Conservation (phyloP, 2,113 vertebrate genomes). For the Perca flavescens region DNA sequence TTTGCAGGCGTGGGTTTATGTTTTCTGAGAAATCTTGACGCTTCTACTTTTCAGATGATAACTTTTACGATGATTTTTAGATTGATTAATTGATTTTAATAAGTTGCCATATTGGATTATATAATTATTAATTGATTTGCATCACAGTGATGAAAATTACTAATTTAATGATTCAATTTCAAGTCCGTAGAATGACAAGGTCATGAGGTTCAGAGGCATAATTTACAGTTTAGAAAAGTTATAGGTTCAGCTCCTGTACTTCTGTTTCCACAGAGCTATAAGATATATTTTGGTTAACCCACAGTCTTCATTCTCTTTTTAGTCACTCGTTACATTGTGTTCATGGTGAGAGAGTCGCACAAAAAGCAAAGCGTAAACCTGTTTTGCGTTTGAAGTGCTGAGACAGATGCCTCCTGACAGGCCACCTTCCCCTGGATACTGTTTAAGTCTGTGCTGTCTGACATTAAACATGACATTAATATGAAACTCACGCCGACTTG, state of each 20-base stretch:
- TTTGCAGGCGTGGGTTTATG: not conserved
- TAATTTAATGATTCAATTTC: not conserved
- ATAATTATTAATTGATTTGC: not conserved
- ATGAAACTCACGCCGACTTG: constrained; percentile 36
- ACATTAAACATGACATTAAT: constrained; percentile 54
- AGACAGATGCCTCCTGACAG: constrained; percentile 47
- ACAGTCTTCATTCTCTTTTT: not conserved
- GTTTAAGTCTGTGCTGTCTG: constrained; percentile 16
- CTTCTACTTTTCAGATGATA: not conserved
- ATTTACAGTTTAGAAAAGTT: not conserved
- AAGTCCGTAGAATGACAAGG: not conserved
- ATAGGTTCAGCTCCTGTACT: constrained; percentile 1
- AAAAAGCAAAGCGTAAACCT: constrained; percentile 8
- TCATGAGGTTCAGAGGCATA: not conserved
- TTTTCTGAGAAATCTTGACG: not conserved
- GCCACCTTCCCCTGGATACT: constrained; percentile 23
- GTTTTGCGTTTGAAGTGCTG: constrained; percentile 1
- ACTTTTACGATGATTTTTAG: not conserved
- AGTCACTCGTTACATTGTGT: not conserved
- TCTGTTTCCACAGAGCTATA: not conserved
- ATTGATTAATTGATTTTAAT: not conserved
- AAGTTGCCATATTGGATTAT: not conserved
- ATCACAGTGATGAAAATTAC: not conserved
- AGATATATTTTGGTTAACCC: not conserved
- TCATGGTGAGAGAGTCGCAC: not conserved